Evolutionary conservation across 1,140 invertebrate genomes (phyloP), one percentile per base, ranked within the genome.

Genomic region (Anthonomus grandis): DNA sequence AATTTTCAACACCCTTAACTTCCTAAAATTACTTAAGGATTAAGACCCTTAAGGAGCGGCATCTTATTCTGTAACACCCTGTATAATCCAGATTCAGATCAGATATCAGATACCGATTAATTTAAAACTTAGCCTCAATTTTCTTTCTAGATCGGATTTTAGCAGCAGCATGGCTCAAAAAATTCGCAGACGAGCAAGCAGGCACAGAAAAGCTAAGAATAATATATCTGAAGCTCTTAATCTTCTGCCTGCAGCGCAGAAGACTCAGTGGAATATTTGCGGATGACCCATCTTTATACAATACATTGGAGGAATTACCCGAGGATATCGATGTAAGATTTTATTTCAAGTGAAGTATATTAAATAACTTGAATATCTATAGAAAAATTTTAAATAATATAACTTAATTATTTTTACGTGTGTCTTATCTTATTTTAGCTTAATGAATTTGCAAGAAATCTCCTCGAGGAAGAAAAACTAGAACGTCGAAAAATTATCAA

Each of bases 141-240:
- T n/a, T 27, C 9, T 53, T 42, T 48, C 17, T 42, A 75, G 74
- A 75, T 59, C 63, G 70, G 47, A 60, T 64, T 13, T 62, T 67
- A 37, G 70, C 73, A 24, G 69, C 71, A 13, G 58, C 67, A 55
- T 75, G 74, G 74, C 44, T 75, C 6, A 68, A 71, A 47, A 75
- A 74, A 59, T 57, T 74, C n/a, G 38, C 49, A 23, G 62, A 69
- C 23, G 63, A 67, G 13, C 39, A 56, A 3, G 3, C 27, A 8
- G 65, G 63, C 1, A 23, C 39, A 1, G 65, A 69, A 36, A 64
- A 67, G 39, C 45, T 71, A 12, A 57, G 66, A 24, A 63, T 64
- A 2, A 68, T 69, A 39, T 73, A 72, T 58, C 56, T 75, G 4
- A 75, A 75, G 51, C 52, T 75, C 15, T 51, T 75, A 5, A 48